Base-by-base conservation (phyloP, 2,888 invertebrate genomes). In the Palloptera scutellata region DNA sequence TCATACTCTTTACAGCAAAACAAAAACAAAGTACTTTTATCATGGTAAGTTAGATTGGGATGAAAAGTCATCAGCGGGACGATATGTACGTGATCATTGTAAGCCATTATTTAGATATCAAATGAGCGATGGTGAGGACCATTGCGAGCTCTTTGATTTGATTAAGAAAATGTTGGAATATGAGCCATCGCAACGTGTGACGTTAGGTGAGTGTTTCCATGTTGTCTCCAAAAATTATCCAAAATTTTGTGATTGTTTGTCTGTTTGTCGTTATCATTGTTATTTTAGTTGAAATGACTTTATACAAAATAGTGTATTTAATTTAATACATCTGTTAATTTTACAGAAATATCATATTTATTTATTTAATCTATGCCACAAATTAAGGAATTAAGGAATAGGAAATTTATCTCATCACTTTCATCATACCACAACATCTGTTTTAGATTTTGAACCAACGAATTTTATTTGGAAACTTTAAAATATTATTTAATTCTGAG, bases 31-130 rank as follows among this genome's bases (percentile, higher is more conserved):
- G 87, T 99, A 98, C 86, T 99, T 98, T 87, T 96, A 97, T 87
- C 94, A 97, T 84, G 97, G 97, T 64, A 94, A 95, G 87, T 89
- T 99, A 82, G 97, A 97, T 86, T 99, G 98, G 98, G 97, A 98
- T 84, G 96, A 96, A 77, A 95, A 96, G 83, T 96, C 95, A 81
- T 94, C 95, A 61, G 96, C 97, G 69, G 98, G 98, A 64, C 91
- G 97, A 87, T 99, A 98, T 83, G 98, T 99, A 53, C 90, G 97
- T 79, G 97, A 98, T 85, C 97, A 97, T 86, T 98, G 98, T 87
- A 97, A 97, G 88, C 97, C 97, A 65, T 87, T 99, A 66, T 90
- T 96, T 94, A 91, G 97, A 86, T 97, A 97, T 86, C 90, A 95
- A 85, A 89, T 92, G 81, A 90, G 89, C 79, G 96, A 95, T 77